These are phyloP conservation scores for Sesia apiformis DNA, from an alignment of 2,888 invertebrate genomes.

Conservation along the genomic window DNA sequence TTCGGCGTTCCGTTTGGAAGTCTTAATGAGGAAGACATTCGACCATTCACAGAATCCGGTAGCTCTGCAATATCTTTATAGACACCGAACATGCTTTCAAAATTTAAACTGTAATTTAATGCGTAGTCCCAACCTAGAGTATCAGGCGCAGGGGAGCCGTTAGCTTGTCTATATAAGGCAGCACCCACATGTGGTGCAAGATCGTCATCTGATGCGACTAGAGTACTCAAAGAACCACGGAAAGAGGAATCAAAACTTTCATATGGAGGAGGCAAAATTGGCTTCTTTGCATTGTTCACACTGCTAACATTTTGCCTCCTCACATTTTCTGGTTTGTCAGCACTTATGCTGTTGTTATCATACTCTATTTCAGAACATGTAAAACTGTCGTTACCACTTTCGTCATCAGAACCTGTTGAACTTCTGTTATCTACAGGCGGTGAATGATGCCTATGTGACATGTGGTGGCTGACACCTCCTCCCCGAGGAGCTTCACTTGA, in stretches of 20 bases:
- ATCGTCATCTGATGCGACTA: slow-evolving; percentile 95
- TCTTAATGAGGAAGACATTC: slow-evolving; percentile 83
- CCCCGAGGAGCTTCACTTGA: slow-evolving; percentile 87
- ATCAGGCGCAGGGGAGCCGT: slow-evolving; percentile 84
- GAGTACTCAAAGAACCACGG: slow-evolving; percentile 92
- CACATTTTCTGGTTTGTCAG: slow-evolving; percentile 82
- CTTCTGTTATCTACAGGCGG: slow-evolving; percentile 84
- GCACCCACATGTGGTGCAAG: slow-evolving; percentile 87
- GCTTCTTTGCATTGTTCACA: slow-evolving; percentile 73
- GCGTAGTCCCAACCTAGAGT: slow-evolving; percentile 95
- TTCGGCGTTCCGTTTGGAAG: slow-evolving; percentile 86
- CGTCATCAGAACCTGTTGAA: slow-evolving; percentile 88
- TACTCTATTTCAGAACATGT: slow-evolving; percentile 99
- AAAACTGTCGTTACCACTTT: slow-evolving; percentile 97
- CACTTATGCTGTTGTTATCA: slow-evolving; percentile 89
- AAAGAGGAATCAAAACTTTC: slow-evolving; percentile 96
- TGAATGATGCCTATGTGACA: slow-evolving; percentile 82
- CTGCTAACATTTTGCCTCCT: slow-evolving; percentile 73
- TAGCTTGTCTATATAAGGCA: slow-evolving; percentile 84
- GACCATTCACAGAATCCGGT: slow-evolving; percentile 85
- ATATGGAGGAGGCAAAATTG: slow-evolving; percentile 85
- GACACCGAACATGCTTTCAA: slow-evolving; percentile 95
- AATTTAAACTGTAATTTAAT: slow-evolving; percentile 97
- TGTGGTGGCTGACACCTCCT: slow-evolving; percentile 78
- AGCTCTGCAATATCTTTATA: slow-evolving; percentile 97